Conservation (phyloP, 1,140 invertebrate species). For the Prorops nasuta region DNA sequence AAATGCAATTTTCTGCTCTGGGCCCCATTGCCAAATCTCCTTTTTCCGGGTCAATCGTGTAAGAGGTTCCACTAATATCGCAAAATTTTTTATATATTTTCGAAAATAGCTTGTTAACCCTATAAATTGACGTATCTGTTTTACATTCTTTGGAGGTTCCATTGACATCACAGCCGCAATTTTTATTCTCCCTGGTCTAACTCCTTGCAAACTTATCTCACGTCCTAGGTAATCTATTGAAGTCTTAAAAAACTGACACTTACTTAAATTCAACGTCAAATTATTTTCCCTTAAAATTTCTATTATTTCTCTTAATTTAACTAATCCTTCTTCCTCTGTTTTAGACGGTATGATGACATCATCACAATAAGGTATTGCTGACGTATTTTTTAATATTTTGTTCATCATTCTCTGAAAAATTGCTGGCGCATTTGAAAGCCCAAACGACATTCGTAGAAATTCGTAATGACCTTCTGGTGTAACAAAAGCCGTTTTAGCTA, state of each 20-base stretch:
- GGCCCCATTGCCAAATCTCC: not conserved
- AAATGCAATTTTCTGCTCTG: too few relatives aligned
- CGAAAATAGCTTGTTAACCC: too few relatives aligned
- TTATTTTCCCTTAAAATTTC: conserved; percentile 12
- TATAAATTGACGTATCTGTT: too few relatives aligned
- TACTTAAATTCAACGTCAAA: conserved; percentile 27
- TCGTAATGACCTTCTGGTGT: conserved; percentile 32
- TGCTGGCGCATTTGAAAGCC: conserved; percentile 46
- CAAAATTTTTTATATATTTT: too few relatives aligned
- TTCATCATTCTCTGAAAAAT: conserved; percentile 40
- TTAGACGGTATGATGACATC: conserved; percentile 21
- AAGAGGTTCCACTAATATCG: not conserved
- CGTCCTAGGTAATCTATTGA: conserved; percentile 35
- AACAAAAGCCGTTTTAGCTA: conserved; percentile 21
- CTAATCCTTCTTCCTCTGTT: conserved; percentile 16
- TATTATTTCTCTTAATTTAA: conserved; percentile 15
- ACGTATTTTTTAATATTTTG: conserved; percentile 4
- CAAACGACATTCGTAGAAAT: conserved; percentile 51
- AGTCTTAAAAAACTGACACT: conserved; percentile 25
- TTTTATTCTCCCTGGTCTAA: too few relatives aligned
- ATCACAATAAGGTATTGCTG: conserved; percentile 25
- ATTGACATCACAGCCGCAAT: too few relatives aligned
- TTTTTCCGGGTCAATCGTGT: not conserved
- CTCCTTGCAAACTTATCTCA: too few relatives aligned
- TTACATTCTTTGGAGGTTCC: too few relatives aligned